Evolutionary conservation across 2,797 vertebrate genomes (phyloP).

Genomic region (Parauchenoglanis ngamensis): DNA sequence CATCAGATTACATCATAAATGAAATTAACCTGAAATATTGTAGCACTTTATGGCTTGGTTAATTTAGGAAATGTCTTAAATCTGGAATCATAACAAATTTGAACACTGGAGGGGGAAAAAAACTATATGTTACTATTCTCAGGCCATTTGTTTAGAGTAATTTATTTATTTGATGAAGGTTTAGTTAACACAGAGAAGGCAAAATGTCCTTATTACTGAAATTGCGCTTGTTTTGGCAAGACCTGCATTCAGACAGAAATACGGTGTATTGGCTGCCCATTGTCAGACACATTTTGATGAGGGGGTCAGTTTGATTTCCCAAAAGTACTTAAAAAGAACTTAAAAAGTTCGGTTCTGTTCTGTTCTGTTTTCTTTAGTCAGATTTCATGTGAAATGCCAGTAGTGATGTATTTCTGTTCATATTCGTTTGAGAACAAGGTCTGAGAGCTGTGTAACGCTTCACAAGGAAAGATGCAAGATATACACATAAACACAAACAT

Average conservation of each 20-base stretch:
- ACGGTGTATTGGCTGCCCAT: not conserved
- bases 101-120: not conserved
- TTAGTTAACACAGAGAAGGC: constrained; percentile 7
- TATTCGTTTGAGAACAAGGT: constrained; percentile 66
- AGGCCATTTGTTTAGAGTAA: constrained; percentile 1
- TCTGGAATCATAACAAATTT: not conserved
- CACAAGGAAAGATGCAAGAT: constrained; percentile 68
- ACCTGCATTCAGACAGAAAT: not conserved
- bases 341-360: constrained; percentile 26
- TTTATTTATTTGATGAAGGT: constrained; percentile 23
- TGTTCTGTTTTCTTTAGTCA: constrained; percentile 52
- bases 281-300: not conserved
- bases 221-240: not conserved
- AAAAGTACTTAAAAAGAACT: not conserved
- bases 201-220: constrained; percentile 7
- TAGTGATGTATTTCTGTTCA: constrained; percentile 71
- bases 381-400: constrained; percentile 55
- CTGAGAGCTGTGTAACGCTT: constrained; percentile 78
- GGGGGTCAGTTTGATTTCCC: not conserved
- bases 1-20: not conserved
- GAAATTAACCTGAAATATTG: not conserved
- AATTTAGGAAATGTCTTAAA: constrained; percentile 6
- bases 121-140: not conserved
- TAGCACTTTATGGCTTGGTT: constrained; percentile 68
- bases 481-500: constrained; percentile 27